Conservation (phyloP, 2,888 invertebrate species). For the Agrotis clavis region DNA sequence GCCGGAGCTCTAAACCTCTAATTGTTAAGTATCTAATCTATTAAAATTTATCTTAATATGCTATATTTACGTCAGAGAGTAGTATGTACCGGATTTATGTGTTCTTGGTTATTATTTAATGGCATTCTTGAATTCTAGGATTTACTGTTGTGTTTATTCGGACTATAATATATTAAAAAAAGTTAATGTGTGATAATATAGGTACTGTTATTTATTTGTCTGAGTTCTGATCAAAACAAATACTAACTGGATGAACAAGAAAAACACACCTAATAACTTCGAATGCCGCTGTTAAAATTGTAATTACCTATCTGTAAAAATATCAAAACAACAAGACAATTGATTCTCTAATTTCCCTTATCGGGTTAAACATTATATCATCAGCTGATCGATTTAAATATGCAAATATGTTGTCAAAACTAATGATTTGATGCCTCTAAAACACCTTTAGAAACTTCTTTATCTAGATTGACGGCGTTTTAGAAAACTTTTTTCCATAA, state of each 20-base stretch:
- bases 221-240: not conserved
- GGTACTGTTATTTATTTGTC: not conserved
- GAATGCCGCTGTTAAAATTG: too few relatives aligned
- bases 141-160: not conserved
- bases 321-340: not conserved
- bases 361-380: not conserved
- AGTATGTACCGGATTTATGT: slow-evolving; percentile 20
- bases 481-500: not conserved
- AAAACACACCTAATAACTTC: too few relatives aligned
- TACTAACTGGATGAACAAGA: not conserved
- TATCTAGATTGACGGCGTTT: not conserved
- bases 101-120: slow-evolving; percentile 28
- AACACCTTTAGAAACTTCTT: not conserved
- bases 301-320: not conserved
- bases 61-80: slow-evolving; percentile 47
- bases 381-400: slow-evolving; percentile 8
- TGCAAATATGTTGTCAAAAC: too few relatives aligned
- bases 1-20: slow-evolving; percentile 36
- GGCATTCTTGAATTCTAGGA: slow-evolving; percentile 13
- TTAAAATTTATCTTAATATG: slow-evolving; percentile 50
- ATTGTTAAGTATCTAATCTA: slow-evolving; percentile 58
- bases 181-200: not conserved
- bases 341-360: not conserved
- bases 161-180: not conserved
- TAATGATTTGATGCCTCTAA: too few relatives aligned